phyloP scores from a whole-genome alignment of 2,113 vertebrate species.

The Herpailurus yagouaroundi region DNA sequence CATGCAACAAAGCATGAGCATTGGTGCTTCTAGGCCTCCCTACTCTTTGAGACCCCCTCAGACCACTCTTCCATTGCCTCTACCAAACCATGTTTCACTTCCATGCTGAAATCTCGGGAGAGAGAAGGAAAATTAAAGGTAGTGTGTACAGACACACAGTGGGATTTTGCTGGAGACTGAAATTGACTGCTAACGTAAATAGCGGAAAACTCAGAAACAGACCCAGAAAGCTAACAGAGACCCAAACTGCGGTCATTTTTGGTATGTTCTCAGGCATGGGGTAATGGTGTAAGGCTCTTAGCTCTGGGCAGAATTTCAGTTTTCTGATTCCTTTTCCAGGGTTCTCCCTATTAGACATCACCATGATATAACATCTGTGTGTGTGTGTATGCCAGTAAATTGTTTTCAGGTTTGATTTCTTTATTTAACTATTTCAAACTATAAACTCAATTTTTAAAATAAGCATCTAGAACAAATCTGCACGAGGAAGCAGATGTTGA shows the following conservation, averaged over 20 bases:
- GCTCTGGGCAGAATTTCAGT: background rate
- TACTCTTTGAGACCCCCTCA: background rate
- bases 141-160: background rate
- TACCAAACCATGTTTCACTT: background rate
- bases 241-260: background rate
- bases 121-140: background rate
- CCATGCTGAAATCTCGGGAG: background rate
- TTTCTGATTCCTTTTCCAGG: background rate
- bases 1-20: background rate
- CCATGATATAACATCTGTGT: background rate
- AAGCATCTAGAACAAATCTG: background rate
- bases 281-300: background rate
- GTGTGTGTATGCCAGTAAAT: background rate
- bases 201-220: background rate
- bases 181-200: background rate
- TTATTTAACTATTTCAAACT: background rate
- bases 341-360: background rate
- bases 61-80: background rate
- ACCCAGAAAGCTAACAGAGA: background rate
- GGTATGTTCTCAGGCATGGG: background rate
- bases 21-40: background rate
- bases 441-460: background rate
- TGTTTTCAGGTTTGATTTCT: background rate
- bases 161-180: background rate
- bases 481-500: background rate